phyloP scores from a whole-genome alignment of 2,113 vertebrate species.

The Dromas ardeola region DNA sequence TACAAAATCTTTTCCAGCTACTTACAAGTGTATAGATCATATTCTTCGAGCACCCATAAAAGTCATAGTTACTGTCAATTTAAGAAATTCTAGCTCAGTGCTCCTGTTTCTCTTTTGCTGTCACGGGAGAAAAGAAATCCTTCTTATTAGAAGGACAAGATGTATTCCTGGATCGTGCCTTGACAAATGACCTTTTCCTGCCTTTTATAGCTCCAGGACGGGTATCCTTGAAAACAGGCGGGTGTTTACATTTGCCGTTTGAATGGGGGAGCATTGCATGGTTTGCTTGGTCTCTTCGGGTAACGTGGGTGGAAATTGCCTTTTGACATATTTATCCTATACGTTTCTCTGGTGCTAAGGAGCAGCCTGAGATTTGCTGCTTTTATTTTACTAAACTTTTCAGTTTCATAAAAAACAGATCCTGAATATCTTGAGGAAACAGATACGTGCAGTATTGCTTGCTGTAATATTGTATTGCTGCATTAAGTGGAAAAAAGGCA shows the following conservation, averaged over 20 bases:
- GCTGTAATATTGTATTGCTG: background rate
- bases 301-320: background rate
- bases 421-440: background rate
- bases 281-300: background rate
- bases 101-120: slow-evolving; percentile 60
- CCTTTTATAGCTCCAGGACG: background rate
- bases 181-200: slow-evolving; percentile 53
- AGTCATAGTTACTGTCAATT: slow-evolving; percentile 66
- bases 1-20: slow-evolving; percentile 41
- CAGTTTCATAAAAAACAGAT: background rate
- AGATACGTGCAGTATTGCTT: background rate
- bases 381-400: background rate
- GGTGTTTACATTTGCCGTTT: background rate
- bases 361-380: background rate
- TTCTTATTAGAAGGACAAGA: slow-evolving; percentile 60
- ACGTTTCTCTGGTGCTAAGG: background rate
- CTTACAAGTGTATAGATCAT: slow-evolving; percentile 56
- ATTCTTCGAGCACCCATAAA: slow-evolving; percentile 61
- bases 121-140: slow-evolving; percentile 41
- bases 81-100: slow-evolving; percentile 64
- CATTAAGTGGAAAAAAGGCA: background rate
- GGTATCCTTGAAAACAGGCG: background rate
- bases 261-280: background rate
- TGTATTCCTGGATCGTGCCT: background rate
- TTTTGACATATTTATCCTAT: background rate